Percentiles rank a stretch among this genome's conserved stretches.
Conservation (phyloP, 2,113 vertebrate species). For the Zosterops pallidus region DNA sequence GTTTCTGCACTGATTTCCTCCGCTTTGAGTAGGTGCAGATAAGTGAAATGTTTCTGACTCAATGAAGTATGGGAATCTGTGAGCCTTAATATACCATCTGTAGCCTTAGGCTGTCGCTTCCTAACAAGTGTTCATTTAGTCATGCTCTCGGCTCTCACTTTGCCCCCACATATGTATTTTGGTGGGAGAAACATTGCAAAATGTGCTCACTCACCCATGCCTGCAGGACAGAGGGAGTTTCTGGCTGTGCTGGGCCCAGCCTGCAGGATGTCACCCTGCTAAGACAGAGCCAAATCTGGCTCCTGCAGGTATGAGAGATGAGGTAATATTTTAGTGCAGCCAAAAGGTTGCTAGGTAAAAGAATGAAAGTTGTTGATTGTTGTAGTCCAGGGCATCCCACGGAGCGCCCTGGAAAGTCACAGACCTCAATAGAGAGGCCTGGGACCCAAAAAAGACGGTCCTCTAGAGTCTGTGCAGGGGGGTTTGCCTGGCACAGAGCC, state of each 20-base stretch:
- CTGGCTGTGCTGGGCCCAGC: neutral
- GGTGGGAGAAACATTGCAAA: neutral
- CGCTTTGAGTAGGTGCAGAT: neutral
- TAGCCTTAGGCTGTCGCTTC: neutral
- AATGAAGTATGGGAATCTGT: neutral
- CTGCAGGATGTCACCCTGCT: no score
- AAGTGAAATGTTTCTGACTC: neutral
- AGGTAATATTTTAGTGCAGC: neutral
- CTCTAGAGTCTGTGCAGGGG: no score
- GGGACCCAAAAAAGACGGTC: no score
- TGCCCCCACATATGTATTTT: fast-evolving
- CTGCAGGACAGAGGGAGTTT: neutral
- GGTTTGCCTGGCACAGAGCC: no score
- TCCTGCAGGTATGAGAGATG: neutral
- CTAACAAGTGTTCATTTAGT: neutral
- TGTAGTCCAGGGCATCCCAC: no score
- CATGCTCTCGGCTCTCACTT: fast-evolving
- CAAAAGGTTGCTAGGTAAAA: neutral
- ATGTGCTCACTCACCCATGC: fast-evolving
- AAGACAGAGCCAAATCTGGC: neutral
- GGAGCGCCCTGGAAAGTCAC: no score
- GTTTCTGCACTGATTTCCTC: neutral
- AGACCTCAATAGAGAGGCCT: no score
- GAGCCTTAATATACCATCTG: neutral
- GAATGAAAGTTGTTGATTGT: neutral